Evolutionary conservation across 2,113 vertebrate genomes (phyloP).

Genomic region (Hippocampus guttulatus): DNA sequence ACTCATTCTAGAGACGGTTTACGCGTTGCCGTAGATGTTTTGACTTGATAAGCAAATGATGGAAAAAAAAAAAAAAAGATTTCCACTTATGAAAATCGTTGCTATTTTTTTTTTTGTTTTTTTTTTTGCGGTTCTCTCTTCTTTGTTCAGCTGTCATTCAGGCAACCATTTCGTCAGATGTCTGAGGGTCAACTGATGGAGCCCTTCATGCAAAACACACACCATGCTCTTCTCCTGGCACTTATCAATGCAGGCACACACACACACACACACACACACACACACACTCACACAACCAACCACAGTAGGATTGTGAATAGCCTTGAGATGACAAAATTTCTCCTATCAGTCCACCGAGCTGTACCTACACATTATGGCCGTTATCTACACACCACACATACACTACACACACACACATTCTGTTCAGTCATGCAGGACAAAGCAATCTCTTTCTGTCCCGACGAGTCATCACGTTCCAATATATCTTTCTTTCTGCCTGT

Average conservation of each 20-base stretch:
- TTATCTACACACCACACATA: constrained; percentile 16
- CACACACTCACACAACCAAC: background rate
- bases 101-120: background rate
- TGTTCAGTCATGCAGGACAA: constrained; percentile 54
- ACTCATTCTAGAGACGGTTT: no score
- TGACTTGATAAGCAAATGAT: no score
- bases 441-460: constrained; percentile 48
- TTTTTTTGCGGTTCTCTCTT: background rate
- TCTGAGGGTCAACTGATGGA: constrained; percentile 41
- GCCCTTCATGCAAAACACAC: constrained; percentile 47
- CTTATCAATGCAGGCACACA: background rate
- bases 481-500: constrained; percentile 33
- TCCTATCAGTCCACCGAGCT: constrained; percentile 13
- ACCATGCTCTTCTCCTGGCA: constrained; percentile 6
- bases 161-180: constrained; percentile 34
- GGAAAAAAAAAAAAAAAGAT: background rate
- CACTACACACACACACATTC: constrained; percentile 3
- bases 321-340: constrained; percentile 7
- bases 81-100: background rate
- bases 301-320: constrained; percentile 1
- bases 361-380: constrained; percentile 30
- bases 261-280: constrained; percentile 1
- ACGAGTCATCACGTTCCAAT: constrained; percentile 46
- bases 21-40: no score
- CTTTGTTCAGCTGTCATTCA: constrained; percentile 38